These are phyloP conservation scores for Mormoops blainvillei DNA, from an alignment of 2,113 vertebrate genomes.

Conservation along the genomic window DNA sequence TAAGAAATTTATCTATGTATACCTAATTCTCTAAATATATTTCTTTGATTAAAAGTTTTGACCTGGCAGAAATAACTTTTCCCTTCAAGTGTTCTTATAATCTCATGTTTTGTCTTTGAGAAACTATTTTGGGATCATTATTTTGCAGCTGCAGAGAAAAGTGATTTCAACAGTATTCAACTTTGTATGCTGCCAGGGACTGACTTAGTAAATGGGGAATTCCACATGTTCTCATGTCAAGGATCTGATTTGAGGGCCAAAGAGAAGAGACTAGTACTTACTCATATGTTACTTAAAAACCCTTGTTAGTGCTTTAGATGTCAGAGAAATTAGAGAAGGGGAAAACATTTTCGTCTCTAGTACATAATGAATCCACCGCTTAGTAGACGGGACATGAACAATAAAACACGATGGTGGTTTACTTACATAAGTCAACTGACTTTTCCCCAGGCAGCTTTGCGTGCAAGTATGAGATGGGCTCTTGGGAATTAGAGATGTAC, in stretches of 20 bases:
- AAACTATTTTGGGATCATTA: not conserved
- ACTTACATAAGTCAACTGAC: not conserved
- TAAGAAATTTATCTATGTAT: not conserved
- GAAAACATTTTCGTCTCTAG: constrained; percentile 3
- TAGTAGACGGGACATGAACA: not conserved
- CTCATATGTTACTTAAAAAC: constrained; percentile 51
- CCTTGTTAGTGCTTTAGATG: not conserved
- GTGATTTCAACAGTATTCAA: not conserved
- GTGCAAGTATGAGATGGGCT: not conserved
- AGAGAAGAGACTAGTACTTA: not conserved
- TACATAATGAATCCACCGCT: not conserved
- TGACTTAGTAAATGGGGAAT: not conserved
- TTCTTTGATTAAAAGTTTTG: constrained; percentile 3
- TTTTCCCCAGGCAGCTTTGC: constrained; percentile 1
- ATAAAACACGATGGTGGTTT: constrained; percentile 1
- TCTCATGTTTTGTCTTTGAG: not conserved
- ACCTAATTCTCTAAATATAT: not conserved
- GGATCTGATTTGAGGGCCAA: constrained; percentile 9
- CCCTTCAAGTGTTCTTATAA: not conserved
- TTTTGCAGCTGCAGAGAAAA: constrained; percentile 35
- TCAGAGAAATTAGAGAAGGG: not conserved
- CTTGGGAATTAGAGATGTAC: constrained; percentile 23
- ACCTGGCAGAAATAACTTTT: not conserved
- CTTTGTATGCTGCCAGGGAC: not conserved
- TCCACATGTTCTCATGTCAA: not conserved